Base-by-base conservation (phyloP, 2,797 vertebrate genomes). In the Tarsius wallacei region DNA sequence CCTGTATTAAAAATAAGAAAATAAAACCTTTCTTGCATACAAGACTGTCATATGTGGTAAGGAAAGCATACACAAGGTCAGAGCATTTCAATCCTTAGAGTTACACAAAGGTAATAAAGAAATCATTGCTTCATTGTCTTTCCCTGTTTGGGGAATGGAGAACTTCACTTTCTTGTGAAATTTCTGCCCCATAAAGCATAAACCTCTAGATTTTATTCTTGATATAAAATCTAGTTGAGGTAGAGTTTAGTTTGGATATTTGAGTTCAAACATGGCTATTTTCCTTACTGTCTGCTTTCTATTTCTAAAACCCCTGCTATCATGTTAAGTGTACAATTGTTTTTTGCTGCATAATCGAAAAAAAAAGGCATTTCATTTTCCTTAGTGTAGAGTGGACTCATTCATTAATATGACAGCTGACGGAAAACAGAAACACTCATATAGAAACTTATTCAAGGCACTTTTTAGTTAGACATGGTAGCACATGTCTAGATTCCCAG, bases 371-470 rank as follows among this genome's bases (percentile, higher is more conserved):
- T 87, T 76, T 84, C 57, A 55, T 97, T 97, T 85, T 87, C 17
- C 21, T 83, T 63, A 64, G 14, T 57, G 33, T 68, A 80, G 57
- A 96, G 90, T 7, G 55, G 82, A 63, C 17, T 95, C 17, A 13
- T 87, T 96, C 53, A 81, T 74, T 78, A 33, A 47, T 24, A 36
- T 53, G 73, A 68, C 42, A 91, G 71, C 2, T 33, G 61, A 90
- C 68, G 59, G 88, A 89, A 92, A 84, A 73, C 10, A 42, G 26
- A 78, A 61, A 3, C 26, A 47, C 68, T 94, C 77, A 84, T 24
- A 81, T 55, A 55, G 87, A 91, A 53, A 77, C 74, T 49, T 96
- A 90, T 89, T 97, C 90, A 93, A 80, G 77, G 94, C 73, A 53
- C 68, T 6, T 61, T 13, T 96, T 42, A 42, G 4, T 42, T 42